These are phyloP conservation scores for Lepisosteus oculatus DNA, from an alignment of 2,113 vertebrate genomes.

Conservation along the genomic window DNA sequence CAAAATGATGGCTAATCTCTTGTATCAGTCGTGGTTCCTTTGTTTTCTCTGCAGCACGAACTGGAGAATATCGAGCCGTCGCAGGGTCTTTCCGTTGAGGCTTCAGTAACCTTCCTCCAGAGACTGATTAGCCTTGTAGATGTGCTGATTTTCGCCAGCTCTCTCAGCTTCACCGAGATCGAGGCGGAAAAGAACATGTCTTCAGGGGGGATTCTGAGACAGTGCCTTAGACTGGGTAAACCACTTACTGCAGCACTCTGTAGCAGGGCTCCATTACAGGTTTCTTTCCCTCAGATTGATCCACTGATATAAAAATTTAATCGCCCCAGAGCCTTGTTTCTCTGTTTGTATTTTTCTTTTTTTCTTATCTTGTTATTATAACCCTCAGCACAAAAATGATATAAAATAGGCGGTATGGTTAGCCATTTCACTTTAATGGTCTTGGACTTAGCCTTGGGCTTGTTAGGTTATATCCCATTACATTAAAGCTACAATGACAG, in stretches of 20 bases:
- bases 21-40: neutral
- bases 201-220: conserved; percentile 89
- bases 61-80: conserved; percentile 90
- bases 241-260: neutral
- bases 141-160: conserved; percentile 94
- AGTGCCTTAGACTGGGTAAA: conserved; percentile 92
- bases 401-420: conserved; percentile 61
- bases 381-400: conserved; percentile 53
- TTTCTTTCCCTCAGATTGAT: conserved; percentile 17
- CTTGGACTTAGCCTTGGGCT: conserved; percentile 46
- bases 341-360: conserved; percentile 22
- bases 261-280: neutral
- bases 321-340: conserved; percentile 5
- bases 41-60: conserved; percentile 75
- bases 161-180: conserved; percentile 93
- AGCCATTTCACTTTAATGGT: conserved; percentile 56
- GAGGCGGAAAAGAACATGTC: conserved; percentile 99
- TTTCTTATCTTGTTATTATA: conserved; percentile 67
- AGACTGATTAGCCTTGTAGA: conserved; percentile 90
- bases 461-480: conserved; percentile 46
- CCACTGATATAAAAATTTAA: neutral
- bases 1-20: neutral
- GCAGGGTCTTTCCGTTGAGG: conserved; percentile 87
- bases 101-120: conserved; percentile 89
- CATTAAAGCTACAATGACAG: conserved; percentile 49